A percentile compares a stretch with the other conserved stretches of the same genome.
phyloP scores from a whole-genome alignment of 2,797 vertebrate species.

The Otolemur crassicaudatus region DNA sequence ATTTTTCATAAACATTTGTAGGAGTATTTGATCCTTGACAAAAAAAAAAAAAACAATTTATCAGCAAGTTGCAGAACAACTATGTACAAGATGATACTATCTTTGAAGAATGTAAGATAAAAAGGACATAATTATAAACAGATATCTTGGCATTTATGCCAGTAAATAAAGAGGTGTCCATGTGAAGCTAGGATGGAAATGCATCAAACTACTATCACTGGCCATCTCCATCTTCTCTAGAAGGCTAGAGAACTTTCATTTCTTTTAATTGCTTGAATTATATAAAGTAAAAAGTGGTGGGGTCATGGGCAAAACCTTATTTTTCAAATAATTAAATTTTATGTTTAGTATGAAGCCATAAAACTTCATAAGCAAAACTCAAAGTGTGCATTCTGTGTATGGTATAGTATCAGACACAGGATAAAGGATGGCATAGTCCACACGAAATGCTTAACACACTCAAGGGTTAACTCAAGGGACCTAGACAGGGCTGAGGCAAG shows the following conservation, averaged over 20 bases:
- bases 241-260: background rate
- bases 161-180: background rate
- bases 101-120: background rate
- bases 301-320: background rate
- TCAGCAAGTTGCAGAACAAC: background rate
- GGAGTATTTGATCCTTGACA: background rate
- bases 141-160: background rate
- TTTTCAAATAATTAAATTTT: constrained; percentile 46
- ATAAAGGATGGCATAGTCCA: background rate
- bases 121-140: background rate
- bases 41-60: constrained; percentile 16
- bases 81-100: background rate
- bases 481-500: background rate
- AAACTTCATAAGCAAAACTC: background rate
- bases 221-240: background rate
- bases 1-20: background rate
- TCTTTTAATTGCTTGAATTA: background rate
- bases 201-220: background rate
- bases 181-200: background rate
- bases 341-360: background rate
- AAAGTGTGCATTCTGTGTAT: background rate
- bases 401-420: background rate
- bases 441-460: background rate
- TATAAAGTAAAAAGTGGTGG: constrained; percentile 12
- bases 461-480: background rate